Evolutionary conservation across 2,113 vertebrate genomes (phyloP).

Genomic region (Poeciliopsis turrubarensis): DNA sequence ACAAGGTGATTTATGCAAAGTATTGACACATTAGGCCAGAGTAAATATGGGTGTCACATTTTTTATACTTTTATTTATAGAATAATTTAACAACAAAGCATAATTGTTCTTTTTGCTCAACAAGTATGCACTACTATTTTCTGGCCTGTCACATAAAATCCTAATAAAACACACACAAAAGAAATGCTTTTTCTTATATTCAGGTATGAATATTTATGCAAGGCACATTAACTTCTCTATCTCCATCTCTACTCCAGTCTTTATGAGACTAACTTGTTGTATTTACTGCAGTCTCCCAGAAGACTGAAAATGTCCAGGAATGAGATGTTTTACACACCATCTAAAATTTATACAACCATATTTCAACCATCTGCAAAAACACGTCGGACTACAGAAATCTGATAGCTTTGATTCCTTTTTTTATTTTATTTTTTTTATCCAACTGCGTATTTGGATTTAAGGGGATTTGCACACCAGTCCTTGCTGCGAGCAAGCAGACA

Average conservation of each 20-base stretch:
- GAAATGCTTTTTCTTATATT: background rate
- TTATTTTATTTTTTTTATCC: background rate
- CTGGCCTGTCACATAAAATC: background rate
- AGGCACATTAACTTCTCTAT: background rate
- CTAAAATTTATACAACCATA: background rate
- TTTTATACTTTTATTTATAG: no score
- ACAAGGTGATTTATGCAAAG: no score
- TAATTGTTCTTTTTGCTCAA: background rate
- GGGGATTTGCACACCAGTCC: slow-evolving; percentile 42
- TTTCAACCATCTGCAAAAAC: background rate
- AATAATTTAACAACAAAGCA: background rate
- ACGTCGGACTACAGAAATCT: background rate
- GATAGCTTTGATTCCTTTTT: background rate
- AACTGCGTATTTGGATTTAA: slow-evolving; percentile 5
- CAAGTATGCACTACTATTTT: background rate
- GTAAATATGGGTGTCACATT: no score
- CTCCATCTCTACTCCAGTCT: slow-evolving; percentile 16
- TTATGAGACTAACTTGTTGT: slow-evolving; percentile 46
- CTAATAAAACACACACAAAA: background rate
- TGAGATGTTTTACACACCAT: slow-evolving; percentile 12
- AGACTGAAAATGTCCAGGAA: slow-evolving; percentile 29
- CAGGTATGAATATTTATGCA: background rate
- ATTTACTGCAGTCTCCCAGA: slow-evolving; percentile 32
- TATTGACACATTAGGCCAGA: no score
- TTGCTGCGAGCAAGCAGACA: slow-evolving; percentile 29